Conservation (phyloP, 2,797 vertebrate genomes). For the Calcarius lapponicus region DNA sequence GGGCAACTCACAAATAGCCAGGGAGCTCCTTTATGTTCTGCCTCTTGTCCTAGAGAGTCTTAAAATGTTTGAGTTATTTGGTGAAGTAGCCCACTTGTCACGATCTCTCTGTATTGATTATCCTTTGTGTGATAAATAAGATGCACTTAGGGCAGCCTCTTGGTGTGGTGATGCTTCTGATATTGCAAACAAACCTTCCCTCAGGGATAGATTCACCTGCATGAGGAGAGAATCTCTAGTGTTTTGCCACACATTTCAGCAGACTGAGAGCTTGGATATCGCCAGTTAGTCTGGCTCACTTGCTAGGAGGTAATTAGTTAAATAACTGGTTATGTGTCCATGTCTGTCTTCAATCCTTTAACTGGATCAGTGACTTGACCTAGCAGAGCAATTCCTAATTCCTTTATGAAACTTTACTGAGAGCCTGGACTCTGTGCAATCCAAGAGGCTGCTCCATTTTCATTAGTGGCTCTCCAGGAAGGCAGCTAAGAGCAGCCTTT, state of each 20-base stretch:
- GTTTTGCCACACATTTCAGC: not conserved
- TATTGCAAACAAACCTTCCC: not conserved
- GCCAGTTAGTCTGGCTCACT: not conserved
- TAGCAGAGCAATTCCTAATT: slow-evolving; percentile 29
- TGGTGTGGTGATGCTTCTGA: not conserved
- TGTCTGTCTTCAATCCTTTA: slow-evolving; percentile 37
- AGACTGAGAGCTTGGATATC: not conserved
- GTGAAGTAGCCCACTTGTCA: not conserved
- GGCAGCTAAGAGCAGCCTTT: not conserved
- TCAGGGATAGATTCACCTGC: not conserved
- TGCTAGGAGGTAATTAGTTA: not conserved
- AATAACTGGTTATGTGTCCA: slow-evolving; percentile 1
- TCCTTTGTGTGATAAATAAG: not conserved
- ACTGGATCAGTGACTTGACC: slow-evolving; percentile 38
- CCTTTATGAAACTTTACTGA: slow-evolving; percentile 29
- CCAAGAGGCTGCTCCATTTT: not conserved
- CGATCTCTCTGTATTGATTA: not conserved
- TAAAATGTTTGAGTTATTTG: not conserved
- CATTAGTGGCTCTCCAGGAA: not conserved
- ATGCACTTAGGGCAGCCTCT: not conserved
- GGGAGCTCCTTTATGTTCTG: not conserved
- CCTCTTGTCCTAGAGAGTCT: not conserved
- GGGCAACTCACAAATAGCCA: not conserved
- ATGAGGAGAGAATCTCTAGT: not conserved
- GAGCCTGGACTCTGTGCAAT: not conserved